These are phyloP conservation scores for Mormyrops boulengeri DNA, from an alignment of 2,797 vertebrate genomes.

Conservation along the genomic window DNA sequence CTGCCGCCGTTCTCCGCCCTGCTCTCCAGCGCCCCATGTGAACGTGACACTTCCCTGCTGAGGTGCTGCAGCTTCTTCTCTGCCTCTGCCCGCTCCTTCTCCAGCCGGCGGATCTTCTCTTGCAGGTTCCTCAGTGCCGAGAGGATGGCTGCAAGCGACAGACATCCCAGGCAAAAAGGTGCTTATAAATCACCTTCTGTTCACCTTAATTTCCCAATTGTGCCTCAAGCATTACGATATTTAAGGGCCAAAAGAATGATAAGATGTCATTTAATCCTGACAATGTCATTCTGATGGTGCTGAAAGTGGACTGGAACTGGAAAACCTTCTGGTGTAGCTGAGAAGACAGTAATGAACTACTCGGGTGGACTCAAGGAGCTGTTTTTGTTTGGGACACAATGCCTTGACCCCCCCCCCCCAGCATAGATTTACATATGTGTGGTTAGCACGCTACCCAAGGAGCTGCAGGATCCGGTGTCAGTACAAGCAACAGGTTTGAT, in stretches of 20 bases:
- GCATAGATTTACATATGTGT: background rate
- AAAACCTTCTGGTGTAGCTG: background rate
- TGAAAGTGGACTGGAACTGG: background rate
- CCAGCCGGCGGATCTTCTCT: conserved; percentile 81
- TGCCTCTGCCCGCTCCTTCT: conserved; percentile 70
- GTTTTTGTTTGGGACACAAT: background rate
- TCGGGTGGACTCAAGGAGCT: background rate
- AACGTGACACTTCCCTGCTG: conserved; percentile 57
- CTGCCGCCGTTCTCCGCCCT: conserved; percentile 48
- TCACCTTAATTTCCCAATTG: background rate
- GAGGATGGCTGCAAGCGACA: conserved; percentile 68
- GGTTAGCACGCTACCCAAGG: background rate
- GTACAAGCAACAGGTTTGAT: background rate
- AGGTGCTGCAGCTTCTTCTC: conserved; percentile 64
- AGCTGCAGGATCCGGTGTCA: background rate
- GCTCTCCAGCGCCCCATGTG: conserved; percentile 50
- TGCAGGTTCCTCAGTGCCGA: conserved; percentile 90
- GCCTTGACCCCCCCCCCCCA: background rate
- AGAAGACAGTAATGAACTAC: background rate
- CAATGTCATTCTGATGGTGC: background rate
- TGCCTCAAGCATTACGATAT: background rate
- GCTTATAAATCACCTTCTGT: background rate
- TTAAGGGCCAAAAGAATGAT: background rate
- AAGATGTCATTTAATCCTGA: conserved; percentile 2
- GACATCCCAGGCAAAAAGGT: background rate